A percentile compares a stretch with the other conserved stretches of the same genome.
phyloP scores from a whole-genome alignment of 1,140 invertebrate species.

The Atta colombica region DNA sequence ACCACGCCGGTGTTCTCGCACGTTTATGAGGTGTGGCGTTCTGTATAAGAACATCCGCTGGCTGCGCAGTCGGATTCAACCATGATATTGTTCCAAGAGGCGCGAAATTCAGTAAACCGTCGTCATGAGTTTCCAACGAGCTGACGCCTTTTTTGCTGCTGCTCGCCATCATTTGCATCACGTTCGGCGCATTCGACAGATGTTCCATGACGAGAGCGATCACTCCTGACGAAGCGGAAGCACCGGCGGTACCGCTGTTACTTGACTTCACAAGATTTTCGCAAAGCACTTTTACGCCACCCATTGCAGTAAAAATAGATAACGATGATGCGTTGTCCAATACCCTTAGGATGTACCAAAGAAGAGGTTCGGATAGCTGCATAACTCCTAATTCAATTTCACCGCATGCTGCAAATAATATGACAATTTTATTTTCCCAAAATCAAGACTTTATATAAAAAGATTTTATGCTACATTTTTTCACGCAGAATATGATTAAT shows the following conservation, averaged over 20 bases:
- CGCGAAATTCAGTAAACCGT: conserved; percentile 95
- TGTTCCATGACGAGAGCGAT: conserved; percentile 90
- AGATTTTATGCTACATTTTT: not conserved
- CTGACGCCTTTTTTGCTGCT: conserved; percentile 88
- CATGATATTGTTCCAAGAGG: conserved; percentile 93
- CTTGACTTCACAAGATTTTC: conserved; percentile 88
- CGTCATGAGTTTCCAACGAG: conserved; percentile 86
- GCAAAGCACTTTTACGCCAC: conserved; percentile 88
- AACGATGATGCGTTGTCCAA: conserved; percentile 90
- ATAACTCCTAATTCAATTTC: conserved; percentile 83
- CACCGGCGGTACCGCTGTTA: conserved; percentile 81
- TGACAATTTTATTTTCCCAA: not conserved
- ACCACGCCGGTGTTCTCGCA: conserved; percentile 95
- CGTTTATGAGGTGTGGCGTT: conserved; percentile 91
- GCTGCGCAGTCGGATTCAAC: conserved; percentile 94
- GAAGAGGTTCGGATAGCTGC: conserved; percentile 91
- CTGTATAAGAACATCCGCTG: conserved; percentile 94
- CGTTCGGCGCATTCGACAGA: conserved; percentile 86
- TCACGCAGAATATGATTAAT: not conserved
- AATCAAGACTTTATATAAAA: not conserved
- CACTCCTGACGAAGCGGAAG: conserved; percentile 80
- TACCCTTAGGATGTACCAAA: conserved; percentile 92
- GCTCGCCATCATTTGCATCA: conserved; percentile 86
- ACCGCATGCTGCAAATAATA: conserved; percentile 74
- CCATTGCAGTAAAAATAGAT: conserved; percentile 89